These are phyloP conservation scores for Notolepis coatsorum DNA, from an alignment of 2,797 vertebrate species.

Conservation along the genomic window DNA sequence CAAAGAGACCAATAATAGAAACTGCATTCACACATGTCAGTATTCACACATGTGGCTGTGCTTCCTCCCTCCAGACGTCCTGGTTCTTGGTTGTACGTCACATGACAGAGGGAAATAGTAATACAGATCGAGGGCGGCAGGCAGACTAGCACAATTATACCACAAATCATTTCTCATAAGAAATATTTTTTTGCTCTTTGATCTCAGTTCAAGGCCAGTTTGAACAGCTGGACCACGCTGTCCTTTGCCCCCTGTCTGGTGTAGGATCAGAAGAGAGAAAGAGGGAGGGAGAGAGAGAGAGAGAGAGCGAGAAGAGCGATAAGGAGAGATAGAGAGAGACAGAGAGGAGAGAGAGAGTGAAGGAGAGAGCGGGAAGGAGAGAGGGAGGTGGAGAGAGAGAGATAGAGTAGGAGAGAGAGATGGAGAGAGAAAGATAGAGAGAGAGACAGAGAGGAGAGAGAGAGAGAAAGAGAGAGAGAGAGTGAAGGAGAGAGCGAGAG, in stretches of 20 bases:
- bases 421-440: too few species aligned
- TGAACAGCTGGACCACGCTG: slow-evolving; percentile 10
- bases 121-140: neutral
- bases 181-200: slow-evolving; percentile 28
- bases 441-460: too few species aligned
- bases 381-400: neutral
- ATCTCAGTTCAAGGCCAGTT: neutral
- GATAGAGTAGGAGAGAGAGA: too few species aligned
- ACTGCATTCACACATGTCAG: too few species aligned
- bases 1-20: too few species aligned
- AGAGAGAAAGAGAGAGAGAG: neutral
- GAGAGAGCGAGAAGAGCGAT: neutral
- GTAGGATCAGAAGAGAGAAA: slow-evolving; percentile 13
- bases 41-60: too few species aligned
- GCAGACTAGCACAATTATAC: neutral
- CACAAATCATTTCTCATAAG: slow-evolving; percentile 12
- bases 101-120: neutral
- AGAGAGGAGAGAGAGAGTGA: slow-evolving; percentile 4
- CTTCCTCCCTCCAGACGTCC: too few species aligned
- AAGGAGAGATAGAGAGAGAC: neutral
- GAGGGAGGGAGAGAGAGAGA: neutral
- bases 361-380: neutral
- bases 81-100: too few species aligned
- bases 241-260: slow-evolving; percentile 1
- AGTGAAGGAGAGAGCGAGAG: neutral